Percentiles rank a stretch among this genome's conserved stretches.
These are phyloP conservation scores for Cottus gobio DNA, from an alignment of 2,113 vertebrate species.

Conservation along the genomic window DNA sequence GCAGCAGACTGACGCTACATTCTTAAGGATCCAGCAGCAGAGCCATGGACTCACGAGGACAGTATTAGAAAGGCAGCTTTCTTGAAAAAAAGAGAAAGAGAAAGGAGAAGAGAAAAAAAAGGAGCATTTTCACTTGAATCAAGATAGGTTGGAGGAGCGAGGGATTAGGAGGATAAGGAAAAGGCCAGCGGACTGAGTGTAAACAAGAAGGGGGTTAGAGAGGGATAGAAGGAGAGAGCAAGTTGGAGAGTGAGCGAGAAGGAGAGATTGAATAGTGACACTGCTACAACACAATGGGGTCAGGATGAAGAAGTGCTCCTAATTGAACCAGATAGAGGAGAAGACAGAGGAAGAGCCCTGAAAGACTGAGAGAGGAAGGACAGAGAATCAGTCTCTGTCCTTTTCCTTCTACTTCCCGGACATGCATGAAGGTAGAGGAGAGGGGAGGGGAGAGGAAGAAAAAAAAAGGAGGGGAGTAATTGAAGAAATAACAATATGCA, in stretches of 20 bases:
- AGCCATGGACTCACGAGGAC: slow-evolving; percentile 54
- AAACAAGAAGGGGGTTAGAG: slow-evolving; percentile 74
- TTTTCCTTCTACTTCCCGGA: slow-evolving; percentile 15
- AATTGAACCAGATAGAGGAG: slow-evolving; percentile 81
- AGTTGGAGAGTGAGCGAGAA: slow-evolving; percentile 56
- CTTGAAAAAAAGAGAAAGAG: too few species aligned
- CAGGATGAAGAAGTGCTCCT: slow-evolving; percentile 81
- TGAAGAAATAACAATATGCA: background rate
- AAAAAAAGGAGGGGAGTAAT: background rate
- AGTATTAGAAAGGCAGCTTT: slow-evolving; percentile 58
- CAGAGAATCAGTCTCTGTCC: slow-evolving; percentile 15
- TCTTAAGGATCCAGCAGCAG: slow-evolving; percentile 56
- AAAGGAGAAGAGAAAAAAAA: background rate
- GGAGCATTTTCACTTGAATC: slow-evolving; percentile 48
- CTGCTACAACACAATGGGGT: slow-evolving; percentile 79
- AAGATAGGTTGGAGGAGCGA: slow-evolving; percentile 51
- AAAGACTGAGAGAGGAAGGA: slow-evolving; percentile 44
- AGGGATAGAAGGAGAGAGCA: slow-evolving; percentile 58
- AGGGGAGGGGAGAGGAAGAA: background rate
- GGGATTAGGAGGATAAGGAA: slow-evolving; percentile 75
- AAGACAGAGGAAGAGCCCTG: slow-evolving; percentile 59
- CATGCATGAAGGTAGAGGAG: slow-evolving; percentile 2
- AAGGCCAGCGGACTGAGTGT: slow-evolving; percentile 71
- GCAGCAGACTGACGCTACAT: slow-evolving; percentile 42
- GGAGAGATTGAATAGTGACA: slow-evolving; percentile 82